phyloP scores from a whole-genome alignment of 2,113 vertebrate species.

The Crypturellus undulatus region DNA sequence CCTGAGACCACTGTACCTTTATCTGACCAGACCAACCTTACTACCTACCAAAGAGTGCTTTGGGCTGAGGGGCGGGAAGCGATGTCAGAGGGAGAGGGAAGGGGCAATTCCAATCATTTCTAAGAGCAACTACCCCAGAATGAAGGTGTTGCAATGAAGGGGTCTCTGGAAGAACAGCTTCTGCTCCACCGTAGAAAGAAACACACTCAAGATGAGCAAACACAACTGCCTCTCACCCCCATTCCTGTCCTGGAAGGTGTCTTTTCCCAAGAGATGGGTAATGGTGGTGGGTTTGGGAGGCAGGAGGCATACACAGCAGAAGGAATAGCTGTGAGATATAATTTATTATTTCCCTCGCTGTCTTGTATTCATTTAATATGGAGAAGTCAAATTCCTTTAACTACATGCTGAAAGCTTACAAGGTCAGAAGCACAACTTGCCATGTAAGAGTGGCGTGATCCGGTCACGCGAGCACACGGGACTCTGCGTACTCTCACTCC shows the following conservation, averaged over 20 bases:
- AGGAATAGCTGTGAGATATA: constrained; percentile 1
- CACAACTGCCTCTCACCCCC: background rate
- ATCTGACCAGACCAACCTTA: constrained; percentile 40
- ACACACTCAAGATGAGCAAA: constrained; percentile 30
- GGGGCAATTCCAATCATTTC: background rate
- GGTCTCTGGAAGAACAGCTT: background rate
- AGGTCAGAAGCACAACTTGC: constrained; percentile 47
- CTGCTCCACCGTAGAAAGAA: constrained; percentile 7
- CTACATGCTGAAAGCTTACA: background rate
- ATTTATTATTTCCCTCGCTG: constrained; percentile 11
- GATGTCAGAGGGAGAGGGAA: background rate
- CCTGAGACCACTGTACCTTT: constrained; percentile 27
- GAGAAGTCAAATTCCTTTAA: constrained; percentile 2
- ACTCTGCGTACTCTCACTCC: constrained; percentile 64
- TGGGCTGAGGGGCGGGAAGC: constrained; percentile 5
- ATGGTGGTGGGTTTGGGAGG: background rate
- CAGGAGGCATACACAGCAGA: background rate
- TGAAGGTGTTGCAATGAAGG: background rate
- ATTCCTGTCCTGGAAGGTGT: constrained; percentile 32
- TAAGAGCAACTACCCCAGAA: background rate
- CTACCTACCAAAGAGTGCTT: constrained; percentile 63
- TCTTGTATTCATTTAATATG: background rate
- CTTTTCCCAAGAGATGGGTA: constrained; percentile 14
- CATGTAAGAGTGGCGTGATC: constrained; percentile 42
- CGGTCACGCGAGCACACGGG: constrained; percentile 53